A percentile compares a stretch with the other conserved stretches of the same genome.
Conservation (phyloP, 1,140 invertebrate genomes). For the Reticulitermes speratus region DNA sequence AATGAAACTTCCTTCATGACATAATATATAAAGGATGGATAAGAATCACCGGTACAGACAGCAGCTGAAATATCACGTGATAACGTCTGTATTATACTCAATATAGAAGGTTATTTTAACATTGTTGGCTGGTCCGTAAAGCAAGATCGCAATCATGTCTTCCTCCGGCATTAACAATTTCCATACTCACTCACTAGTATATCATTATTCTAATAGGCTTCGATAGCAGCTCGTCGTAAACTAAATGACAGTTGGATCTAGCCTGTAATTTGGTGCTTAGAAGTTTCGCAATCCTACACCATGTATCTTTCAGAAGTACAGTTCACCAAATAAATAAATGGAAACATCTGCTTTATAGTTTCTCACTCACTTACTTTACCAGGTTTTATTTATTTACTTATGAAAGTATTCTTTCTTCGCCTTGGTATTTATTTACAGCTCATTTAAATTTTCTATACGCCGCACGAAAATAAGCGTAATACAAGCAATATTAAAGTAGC, state of each 20-base stretch:
- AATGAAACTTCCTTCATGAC: background rate
- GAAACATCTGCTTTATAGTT: too few relatives aligned
- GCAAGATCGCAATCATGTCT: background rate
- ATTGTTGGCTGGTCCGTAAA: background rate
- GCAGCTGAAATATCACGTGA: conserved; percentile 13
- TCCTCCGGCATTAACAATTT: background rate
- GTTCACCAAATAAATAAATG: background rate
- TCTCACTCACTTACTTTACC: too few relatives aligned
- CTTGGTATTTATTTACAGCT: too few relatives aligned
- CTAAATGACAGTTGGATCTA: background rate
- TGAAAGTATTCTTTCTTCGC: too few relatives aligned
- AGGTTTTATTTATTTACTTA: too few relatives aligned
- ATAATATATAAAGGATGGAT: background rate
- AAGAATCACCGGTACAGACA: background rate
- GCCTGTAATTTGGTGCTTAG: background rate
- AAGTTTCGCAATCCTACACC: background rate
- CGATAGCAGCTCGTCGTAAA: background rate
- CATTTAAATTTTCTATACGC: too few relatives aligned
- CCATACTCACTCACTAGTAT: background rate
- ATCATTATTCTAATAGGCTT: conserved; percentile 6
- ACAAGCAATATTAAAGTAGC: too few relatives aligned
- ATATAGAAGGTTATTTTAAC: background rate
- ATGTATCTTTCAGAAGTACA: background rate
- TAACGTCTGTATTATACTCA: background rate
- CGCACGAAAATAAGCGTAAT: too few relatives aligned